Percentiles rank a stretch among this genome's conserved stretches.
Evolutionary conservation across 1,140 invertebrate genomes (phyloP).

Genomic region (Cotesia glomerata): DNA sequence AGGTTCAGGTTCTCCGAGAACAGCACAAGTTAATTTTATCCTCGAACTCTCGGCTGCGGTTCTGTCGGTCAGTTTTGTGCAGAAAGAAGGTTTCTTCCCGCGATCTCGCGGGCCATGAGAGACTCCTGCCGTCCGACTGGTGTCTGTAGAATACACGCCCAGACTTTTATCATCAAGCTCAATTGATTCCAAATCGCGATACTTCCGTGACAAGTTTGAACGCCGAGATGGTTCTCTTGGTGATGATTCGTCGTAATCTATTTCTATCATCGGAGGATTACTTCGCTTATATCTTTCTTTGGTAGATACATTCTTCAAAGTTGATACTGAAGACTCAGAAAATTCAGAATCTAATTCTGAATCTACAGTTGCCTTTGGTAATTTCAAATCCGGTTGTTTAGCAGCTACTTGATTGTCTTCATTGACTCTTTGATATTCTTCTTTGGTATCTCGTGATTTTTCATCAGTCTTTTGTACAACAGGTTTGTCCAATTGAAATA

Average conservation of each 20-base stretch:
- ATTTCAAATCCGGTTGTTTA: slow-evolving; percentile 9
- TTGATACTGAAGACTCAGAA: slow-evolving; percentile 42
- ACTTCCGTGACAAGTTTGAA: neutral
- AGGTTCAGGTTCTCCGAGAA: slow-evolving; percentile 82
- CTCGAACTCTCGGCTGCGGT: slow-evolving; percentile 75
- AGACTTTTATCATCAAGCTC: slow-evolving; percentile 2
- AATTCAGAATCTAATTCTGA: slow-evolving; percentile 30
- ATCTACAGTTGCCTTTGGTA: slow-evolving; percentile 13
- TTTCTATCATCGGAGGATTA: slow-evolving; percentile 24
- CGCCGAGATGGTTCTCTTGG: slow-evolving; percentile 20
- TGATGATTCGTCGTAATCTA: slow-evolving; percentile 16
- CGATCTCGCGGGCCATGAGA: slow-evolving; percentile 49
- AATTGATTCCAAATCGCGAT: neutral
- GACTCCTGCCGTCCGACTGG: slow-evolving; percentile 14
- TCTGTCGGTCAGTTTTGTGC: slow-evolving; percentile 78
- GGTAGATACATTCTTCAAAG: slow-evolving; percentile 14
- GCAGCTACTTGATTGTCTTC: slow-evolving; percentile 18
- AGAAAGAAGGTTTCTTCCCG: slow-evolving; percentile 79
- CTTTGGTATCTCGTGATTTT: neutral
- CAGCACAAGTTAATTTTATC: slow-evolving; percentile 82
- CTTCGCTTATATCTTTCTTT: slow-evolving; percentile 20
- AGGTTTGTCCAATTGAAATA: slow-evolving; percentile 10
- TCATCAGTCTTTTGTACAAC: slow-evolving; percentile 38
- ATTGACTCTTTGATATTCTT: slow-evolving; percentile 9
- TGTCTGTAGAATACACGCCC: slow-evolving; percentile 4